A percentile compares a stretch with the other conserved stretches of the same genome.
Evolutionary conservation across 2,113 vertebrate species (phyloP).

Genomic region (Dendropsophus ebraccatus): DNA sequence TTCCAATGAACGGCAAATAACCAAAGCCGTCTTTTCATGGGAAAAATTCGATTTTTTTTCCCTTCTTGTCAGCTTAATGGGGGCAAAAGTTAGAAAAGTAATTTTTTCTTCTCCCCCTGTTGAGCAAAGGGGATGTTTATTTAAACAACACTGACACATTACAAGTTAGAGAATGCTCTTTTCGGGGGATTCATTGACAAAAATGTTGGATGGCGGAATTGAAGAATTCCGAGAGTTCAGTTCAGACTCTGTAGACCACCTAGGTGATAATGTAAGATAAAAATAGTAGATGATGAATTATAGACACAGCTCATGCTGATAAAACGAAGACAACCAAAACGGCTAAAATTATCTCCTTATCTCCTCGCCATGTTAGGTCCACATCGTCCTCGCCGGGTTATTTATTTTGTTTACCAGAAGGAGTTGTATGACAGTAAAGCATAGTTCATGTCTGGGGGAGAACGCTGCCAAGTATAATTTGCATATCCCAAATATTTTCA

Average conservation of each 20-base stretch:
- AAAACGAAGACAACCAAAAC: conserved; percentile 45
- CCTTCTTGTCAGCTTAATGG: conserved; percentile 63
- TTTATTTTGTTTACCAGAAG: conserved; percentile 52
- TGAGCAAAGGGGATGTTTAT: conserved; percentile 1
- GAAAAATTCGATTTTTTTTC: conserved; percentile 66
- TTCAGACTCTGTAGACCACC: conserved; percentile 66
- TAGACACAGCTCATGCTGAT: conserved; percentile 50
- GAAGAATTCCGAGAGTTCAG: conserved; percentile 64
- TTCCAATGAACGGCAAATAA: conserved; percentile 71
- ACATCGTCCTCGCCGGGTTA: conserved; percentile 31
- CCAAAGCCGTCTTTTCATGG: conserved; percentile 46
- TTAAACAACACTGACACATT: conserved; percentile 45
- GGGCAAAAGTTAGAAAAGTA: conserved; percentile 30
- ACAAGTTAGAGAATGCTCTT: conserved; percentile 43
- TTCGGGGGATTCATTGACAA: conserved; percentile 65
- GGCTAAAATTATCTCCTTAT: conserved; percentile 58
- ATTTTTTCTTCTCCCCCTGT: not conserved
- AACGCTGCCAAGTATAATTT: conserved; percentile 41
- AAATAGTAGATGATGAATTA: conserved; percentile 69
- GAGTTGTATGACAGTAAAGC: conserved; percentile 34
- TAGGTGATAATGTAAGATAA: conserved; percentile 63
- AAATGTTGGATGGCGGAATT: conserved; percentile 66
- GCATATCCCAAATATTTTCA: conserved; percentile 49
- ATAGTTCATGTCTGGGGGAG: conserved; percentile 55
- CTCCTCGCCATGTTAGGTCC: conserved; percentile 38